Conservation (phyloP, 2,113 vertebrate species). For the Sturnira hondurensis region DNA sequence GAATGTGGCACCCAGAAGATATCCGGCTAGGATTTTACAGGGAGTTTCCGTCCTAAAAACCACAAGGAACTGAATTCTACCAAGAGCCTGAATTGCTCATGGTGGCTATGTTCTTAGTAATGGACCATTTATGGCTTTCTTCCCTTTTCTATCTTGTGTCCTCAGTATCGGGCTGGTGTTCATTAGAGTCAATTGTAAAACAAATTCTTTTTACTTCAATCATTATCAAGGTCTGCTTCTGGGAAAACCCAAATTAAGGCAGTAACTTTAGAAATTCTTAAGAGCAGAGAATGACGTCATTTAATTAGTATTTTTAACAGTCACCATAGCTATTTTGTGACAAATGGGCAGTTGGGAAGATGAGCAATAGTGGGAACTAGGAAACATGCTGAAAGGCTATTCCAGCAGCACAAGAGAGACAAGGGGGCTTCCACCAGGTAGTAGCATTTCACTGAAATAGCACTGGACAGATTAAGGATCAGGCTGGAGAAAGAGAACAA, state of each 20-base stretch:
- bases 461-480: background rate
- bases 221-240: background rate
- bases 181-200: background rate
- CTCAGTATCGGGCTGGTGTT: background rate
- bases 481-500: background rate
- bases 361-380: background rate
- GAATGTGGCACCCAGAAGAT: background rate
- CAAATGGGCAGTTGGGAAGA: background rate
- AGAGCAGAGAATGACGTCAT: background rate
- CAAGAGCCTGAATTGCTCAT: background rate
- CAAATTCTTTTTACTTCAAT: background rate
- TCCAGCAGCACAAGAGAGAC: background rate
- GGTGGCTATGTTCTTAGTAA: background rate
- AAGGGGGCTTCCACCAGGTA: background rate
- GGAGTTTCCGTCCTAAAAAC: background rate
- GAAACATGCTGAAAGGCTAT: background rate
- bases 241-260: background rate
- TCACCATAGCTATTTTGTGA: background rate
- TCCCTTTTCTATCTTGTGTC: background rate
- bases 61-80: background rate
- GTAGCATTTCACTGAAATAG: background rate
- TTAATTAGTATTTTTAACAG: background rate
- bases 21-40: background rate
- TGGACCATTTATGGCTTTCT: background rate
- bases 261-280: background rate